Base-by-base conservation (phyloP, 2,888 invertebrate species). In the Serrognathus titanus region DNA sequence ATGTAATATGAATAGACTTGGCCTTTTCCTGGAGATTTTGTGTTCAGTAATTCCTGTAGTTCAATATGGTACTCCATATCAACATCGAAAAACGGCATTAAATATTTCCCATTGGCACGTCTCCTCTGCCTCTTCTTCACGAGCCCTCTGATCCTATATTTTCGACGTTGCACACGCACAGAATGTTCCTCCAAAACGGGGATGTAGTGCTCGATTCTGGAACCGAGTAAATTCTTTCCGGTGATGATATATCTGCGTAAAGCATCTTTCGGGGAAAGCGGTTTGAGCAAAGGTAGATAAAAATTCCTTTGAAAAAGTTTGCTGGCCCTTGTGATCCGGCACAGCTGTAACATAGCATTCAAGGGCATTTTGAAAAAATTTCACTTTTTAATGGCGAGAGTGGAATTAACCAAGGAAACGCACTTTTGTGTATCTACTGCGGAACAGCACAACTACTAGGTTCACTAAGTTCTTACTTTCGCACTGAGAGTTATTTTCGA, bases 191-290 rank as follows among this genome's bases (percentile, higher is more conserved):
- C 82, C 64, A 88, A 76, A 61, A 89, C 89, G 72, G 89, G 89
- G 79, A 89, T 89, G 82, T 88, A 90, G 76, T 89, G 89, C 75
- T 90, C 89, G 40, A 86, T 83, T 46, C 66, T 66, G 46, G 86
- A 86, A 53, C 88, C 79, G 35, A 89, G 86, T 62, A 88, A 85
- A 38, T 89, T 87, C 73, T 89, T 89, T 53, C 89, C 89, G 48
- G 90, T 90, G 67, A 91, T 88, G 65, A 88, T 84, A 77, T 90
- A 89, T 74, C 87, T 86, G 60, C 90, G 82, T 69, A 88, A 85
- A 1, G 91, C 91, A 71, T 91, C 90, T n/a, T 89, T 89, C 10
- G 91, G 90, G 48, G 90, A 89, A 59, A 91, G 86, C 3, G 91
- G 90, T 46, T 89, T 88, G 63, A 91, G 80, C 51, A 92, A 80